These are phyloP conservation scores for Drosophila pseudoobscura DNA, from an alignment of 1,140 invertebrate genomes.

Conservation along the genomic window DNA sequence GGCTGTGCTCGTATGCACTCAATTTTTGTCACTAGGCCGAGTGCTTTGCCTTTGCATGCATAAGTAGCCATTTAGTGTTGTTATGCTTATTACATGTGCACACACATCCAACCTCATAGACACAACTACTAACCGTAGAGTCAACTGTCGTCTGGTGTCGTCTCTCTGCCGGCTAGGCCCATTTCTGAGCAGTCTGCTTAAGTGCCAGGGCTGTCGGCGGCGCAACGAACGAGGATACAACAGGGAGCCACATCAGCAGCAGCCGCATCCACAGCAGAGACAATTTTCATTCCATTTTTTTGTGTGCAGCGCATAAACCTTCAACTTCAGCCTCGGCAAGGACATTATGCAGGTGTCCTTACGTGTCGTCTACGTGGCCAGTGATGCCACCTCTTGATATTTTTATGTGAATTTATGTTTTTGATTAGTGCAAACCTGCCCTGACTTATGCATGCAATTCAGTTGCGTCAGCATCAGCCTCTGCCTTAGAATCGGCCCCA, in stretches of 20 bases:
- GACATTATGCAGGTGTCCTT: conserved; percentile 68
- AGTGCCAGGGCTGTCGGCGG: conserved; percentile 62
- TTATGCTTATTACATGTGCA: conserved; percentile 75
- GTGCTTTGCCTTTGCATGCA: conserved; percentile 69
- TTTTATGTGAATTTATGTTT: conserved; percentile 82
- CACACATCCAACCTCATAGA: conserved; percentile 30
- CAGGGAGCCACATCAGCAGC: conserved; percentile 17
- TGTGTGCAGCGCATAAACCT: conserved; percentile 78
- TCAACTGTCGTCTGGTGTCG: conserved; percentile 52
- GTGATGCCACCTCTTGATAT: conserved; percentile 46
- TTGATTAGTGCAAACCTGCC: conserved; percentile 71
- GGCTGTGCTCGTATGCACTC: conserved; percentile 67
- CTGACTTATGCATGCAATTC: conserved; percentile 73
- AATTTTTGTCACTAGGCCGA: conserved; percentile 61
- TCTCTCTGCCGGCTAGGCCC: conserved; percentile 53
- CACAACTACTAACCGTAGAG: conserved; percentile 40
- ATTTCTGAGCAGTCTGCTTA: conserved; percentile 62
- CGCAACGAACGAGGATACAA: conserved; percentile 34
- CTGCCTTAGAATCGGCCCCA: neutral
- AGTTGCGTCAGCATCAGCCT: conserved; percentile 14
- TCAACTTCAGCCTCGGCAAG: conserved; percentile 69
- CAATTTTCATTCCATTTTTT: conserved; percentile 67
- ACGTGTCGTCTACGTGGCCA: conserved; percentile 31
- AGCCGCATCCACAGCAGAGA: conserved; percentile 52
- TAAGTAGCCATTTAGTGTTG: conserved; percentile 79